phyloP scores from a whole-genome alignment of 1,140 invertebrate species.

The Oncopeltus fasciatus region DNA sequence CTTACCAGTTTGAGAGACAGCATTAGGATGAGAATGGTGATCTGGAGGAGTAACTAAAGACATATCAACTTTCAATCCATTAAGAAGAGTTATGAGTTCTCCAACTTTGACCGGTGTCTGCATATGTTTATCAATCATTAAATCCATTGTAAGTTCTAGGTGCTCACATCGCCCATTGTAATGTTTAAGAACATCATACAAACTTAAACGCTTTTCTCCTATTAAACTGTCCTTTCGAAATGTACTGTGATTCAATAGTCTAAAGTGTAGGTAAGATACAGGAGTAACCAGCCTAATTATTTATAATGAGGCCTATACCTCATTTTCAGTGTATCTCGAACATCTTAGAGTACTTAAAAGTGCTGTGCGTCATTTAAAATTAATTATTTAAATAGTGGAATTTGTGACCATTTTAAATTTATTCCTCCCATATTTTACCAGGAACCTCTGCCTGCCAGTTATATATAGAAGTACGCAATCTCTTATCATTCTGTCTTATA shows the following conservation, averaged over 20 bases:
- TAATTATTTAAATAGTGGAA: too few species aligned
- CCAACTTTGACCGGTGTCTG: conserved; percentile 47
- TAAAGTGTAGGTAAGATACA: conserved; percentile 70
- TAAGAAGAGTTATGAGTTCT: conserved; percentile 56
- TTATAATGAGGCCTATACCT: too few species aligned
- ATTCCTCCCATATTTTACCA: too few species aligned
- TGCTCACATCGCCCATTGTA: conserved; percentile 77
- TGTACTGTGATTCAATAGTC: conserved; percentile 74
- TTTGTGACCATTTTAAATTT: too few species aligned
- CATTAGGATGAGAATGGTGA: not conserved
- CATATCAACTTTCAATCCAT: conserved; percentile 54
- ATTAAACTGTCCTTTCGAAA: conserved; percentile 79
- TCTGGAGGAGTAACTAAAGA: not conserved
- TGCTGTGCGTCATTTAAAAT: too few species aligned
- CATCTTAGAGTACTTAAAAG: too few species aligned
- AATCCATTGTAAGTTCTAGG: conserved; percentile 63
- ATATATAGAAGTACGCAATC: too few species aligned
- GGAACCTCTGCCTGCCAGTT: too few species aligned
- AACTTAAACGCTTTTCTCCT: conserved; percentile 63
- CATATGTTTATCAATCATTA: conserved; percentile 40
- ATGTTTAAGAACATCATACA: conserved; percentile 67
- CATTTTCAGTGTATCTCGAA: too few species aligned
- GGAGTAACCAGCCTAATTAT: conserved; percentile 59
- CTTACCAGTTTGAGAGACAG: not conserved
- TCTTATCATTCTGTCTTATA: too few species aligned